Conservation (phyloP, 2,113 vertebrate species). For the western clawed frog (Xenopus tropicalis) region DNA sequence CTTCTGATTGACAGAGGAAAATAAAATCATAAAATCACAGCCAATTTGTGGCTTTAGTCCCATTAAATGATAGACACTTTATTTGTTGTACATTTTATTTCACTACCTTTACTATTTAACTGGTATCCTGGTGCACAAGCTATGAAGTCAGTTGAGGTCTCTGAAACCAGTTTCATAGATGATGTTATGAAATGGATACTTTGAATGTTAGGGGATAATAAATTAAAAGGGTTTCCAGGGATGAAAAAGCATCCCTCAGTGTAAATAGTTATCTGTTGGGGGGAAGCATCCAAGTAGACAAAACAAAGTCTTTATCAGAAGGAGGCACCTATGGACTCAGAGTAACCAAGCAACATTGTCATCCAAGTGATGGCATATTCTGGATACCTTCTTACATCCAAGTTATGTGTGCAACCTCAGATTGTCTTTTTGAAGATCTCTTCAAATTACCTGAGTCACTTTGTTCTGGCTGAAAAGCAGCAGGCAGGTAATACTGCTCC, state of each 20-base stretch:
- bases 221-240: conserved; percentile 4
- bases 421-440: neutral
- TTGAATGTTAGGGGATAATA: neutral
- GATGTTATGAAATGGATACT: neutral
- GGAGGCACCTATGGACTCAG: neutral
- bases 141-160: no score
- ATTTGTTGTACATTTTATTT: neutral
- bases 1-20: neutral
- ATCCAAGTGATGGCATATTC: neutral
- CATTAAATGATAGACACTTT: neutral
- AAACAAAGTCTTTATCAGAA: neutral
- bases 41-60: neutral
- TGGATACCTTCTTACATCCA: neutral
- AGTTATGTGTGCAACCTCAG: neutral
- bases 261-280: no score
- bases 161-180: neutral
- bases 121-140: no score
- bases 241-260: neutral
- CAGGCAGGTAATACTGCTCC: neutral
- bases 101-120: neutral
- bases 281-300: neutral
- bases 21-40: neutral
- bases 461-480: conserved; percentile 20
- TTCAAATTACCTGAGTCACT: conserved; percentile 26
- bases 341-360: neutral